Base-by-base conservation (phyloP, 2,113 vertebrate genomes). In the Hemibagrus wyckioides region DNA sequence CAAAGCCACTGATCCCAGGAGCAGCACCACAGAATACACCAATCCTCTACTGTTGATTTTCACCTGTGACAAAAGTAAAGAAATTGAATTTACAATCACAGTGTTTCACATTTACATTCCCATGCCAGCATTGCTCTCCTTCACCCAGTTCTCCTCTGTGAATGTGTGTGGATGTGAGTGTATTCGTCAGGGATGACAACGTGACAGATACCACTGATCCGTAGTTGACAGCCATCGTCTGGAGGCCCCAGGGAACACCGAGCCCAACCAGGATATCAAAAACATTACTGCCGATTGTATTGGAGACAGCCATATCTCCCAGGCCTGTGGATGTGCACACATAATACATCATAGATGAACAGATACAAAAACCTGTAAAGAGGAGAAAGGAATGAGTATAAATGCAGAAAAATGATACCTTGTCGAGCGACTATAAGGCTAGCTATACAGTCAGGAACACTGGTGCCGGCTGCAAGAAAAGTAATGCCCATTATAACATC, bases 401-500 rank as follows among this genome's bases (percentile, higher is more conserved):
- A 79, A 23, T 41, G 21, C 9, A 77, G 4, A 57, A 6, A 19
- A 63, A 11, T 7, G 33, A n/a, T 88, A 97, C 97, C 97, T 97
- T 97, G 97, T 88, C 96, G 95, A 15, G 96, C 97, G 76, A 97
- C 97, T 63, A 97, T 97, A 77, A 97, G 91, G 87, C 97, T 97
- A 85, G 97, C 97, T 94, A 97, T 97, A 92, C 97, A 97, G 94
- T 97, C 97, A 13, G 97, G 97, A 54, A 97, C 96, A 0, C 97
- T 97, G 9, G 97, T 97, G 90, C 97, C 97, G 10, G 97, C 97
- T 28, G 97, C 97, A 90, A 97, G 94, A 90, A 97, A 97, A 67
- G 97, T 97, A 88, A 97, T 97, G 83, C 97, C 97, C 97, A 97
- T 97, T 92, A 97, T 97, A 85, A 97, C 96, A 36, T 97, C 97